Conservation (phyloP, 2,113 vertebrate species). For the Sitta europaea region DNA sequence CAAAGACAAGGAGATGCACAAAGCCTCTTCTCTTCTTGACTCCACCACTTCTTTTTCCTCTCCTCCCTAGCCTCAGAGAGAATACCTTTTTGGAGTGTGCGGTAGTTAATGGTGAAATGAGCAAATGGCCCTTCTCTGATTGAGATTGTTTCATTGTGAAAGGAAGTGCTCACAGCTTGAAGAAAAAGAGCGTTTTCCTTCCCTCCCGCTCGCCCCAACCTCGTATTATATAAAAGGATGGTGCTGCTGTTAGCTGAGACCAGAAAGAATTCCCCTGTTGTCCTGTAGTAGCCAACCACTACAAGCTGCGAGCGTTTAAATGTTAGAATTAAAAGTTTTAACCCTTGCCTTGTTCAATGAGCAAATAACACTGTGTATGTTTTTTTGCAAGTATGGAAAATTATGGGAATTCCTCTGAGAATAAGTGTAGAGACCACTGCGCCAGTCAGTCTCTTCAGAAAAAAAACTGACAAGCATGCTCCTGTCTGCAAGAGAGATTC, state of each 20-base stretch:
- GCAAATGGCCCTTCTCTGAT: neutral
- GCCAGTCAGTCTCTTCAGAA: constrained; percentile 41
- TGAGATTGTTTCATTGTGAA: constrained; percentile 22
- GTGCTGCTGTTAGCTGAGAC: constrained; percentile 53
- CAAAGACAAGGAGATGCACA: neutral
- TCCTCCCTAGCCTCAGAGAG: neutral
- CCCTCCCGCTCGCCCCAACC: neutral
- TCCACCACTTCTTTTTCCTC: neutral
- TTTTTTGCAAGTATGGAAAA: constrained; percentile 24
- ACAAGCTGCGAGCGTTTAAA: constrained; percentile 17
- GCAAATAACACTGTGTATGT: neutral
- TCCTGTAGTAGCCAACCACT: constrained; percentile 47
- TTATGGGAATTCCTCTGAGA: constrained; percentile 38
- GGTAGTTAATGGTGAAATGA: neutral
- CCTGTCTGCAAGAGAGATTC: constrained; percentile 32
- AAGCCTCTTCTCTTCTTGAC: neutral
- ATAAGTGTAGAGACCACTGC: constrained; percentile 4
- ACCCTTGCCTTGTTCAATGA: constrained; percentile 28
- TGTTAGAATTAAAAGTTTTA: constrained; percentile 50
- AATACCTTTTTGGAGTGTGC: neutral
- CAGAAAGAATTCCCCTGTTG: constrained; percentile 56
- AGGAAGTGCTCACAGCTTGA: constrained; percentile 50
- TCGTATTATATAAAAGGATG: constrained; percentile 31
- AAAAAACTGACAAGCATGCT: constrained; percentile 12
- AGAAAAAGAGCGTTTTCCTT: constrained; percentile 49